phyloP scores from a whole-genome alignment of 2,888 invertebrate species.

The Operophtera brumata region DNA sequence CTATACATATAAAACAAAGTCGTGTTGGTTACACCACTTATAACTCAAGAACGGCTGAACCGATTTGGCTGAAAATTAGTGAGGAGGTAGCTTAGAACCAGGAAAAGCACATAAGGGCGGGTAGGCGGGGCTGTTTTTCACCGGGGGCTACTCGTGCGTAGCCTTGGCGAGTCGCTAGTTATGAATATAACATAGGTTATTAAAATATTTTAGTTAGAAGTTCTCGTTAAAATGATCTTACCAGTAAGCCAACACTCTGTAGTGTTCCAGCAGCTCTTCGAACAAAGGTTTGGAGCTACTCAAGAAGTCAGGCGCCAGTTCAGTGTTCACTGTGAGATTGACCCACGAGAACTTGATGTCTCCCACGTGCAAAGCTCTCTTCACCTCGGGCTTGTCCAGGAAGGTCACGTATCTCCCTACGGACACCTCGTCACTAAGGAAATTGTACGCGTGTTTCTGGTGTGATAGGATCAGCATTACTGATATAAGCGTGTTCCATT shows the following conservation, averaged over 20 bases:
- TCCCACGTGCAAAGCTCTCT: constrained; percentile 65
- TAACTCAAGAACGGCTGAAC: no score
- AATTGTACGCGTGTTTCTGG: constrained; percentile 68
- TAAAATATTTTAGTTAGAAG: no score
- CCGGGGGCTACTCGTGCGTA: no score
- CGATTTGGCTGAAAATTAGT: no score
- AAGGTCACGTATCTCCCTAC: constrained; percentile 47
- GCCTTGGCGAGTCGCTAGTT: no score
- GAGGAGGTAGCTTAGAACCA: no score
- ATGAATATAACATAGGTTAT: no score
- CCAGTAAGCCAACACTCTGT: constrained; percentile 63
- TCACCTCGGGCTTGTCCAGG: constrained; percentile 49
- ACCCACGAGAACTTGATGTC: constrained; percentile 53
- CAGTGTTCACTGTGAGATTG: constrained; percentile 58
- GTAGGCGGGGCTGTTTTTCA: no score
- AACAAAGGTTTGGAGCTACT: constrained; percentile 54
- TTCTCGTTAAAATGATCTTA: constrained; percentile 25
- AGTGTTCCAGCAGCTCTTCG: constrained; percentile 60
- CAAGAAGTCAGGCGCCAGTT: constrained; percentile 60
- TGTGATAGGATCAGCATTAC: constrained; percentile 51
- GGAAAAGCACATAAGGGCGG: no score
- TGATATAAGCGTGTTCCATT: constrained; percentile 56
- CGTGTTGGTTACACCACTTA: no score
- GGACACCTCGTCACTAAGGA: constrained; percentile 54
- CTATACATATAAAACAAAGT: no score